Evolutionary conservation across 2,888 invertebrate genomes (phyloP).

Genomic region (Acanthosoma haemorrhoidale): DNA sequence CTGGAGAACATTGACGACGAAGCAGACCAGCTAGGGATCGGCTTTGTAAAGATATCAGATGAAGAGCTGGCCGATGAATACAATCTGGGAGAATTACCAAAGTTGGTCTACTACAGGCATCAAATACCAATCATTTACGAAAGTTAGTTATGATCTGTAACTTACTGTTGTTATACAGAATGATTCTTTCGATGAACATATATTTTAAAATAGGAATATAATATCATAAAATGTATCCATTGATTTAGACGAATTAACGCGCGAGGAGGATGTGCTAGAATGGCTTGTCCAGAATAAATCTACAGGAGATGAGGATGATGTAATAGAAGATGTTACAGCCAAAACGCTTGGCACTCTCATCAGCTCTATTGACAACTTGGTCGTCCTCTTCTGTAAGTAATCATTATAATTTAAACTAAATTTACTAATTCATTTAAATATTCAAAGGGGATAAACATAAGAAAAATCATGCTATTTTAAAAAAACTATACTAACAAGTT

Average conservation of each 20-base stretch:
- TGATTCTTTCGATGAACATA: background rate
- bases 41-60: conserved; percentile 90
- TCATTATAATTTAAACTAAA: too few relatives aligned
- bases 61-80: conserved; percentile 87
- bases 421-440: too few relatives aligned
- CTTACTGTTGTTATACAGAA: background rate
- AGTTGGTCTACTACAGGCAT: conserved; percentile 87
- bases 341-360: conserved; percentile 83
- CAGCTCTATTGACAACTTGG: conserved; percentile 82
- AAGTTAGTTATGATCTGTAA: conserved; percentile 54
- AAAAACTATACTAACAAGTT: background rate
- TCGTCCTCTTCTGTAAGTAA: conserved; percentile 83
- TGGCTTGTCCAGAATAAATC: conserved; percentile 92
- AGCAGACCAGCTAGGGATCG: conserved; percentile 88
- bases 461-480: background rate
- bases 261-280: conserved; percentile 86
- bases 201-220: background rate
- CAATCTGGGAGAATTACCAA: conserved; percentile 80
- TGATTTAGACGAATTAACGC: conserved; percentile 70
- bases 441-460: too few relatives aligned
- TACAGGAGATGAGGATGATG: conserved; percentile 87
- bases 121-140: conserved; percentile 92
- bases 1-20: conserved; percentile 92
- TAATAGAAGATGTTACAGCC: conserved; percentile 89
- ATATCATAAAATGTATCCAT: background rate